Conservation (phyloP, 2,797 vertebrate genomes). For the Halcyon leucocephala region DNA sequence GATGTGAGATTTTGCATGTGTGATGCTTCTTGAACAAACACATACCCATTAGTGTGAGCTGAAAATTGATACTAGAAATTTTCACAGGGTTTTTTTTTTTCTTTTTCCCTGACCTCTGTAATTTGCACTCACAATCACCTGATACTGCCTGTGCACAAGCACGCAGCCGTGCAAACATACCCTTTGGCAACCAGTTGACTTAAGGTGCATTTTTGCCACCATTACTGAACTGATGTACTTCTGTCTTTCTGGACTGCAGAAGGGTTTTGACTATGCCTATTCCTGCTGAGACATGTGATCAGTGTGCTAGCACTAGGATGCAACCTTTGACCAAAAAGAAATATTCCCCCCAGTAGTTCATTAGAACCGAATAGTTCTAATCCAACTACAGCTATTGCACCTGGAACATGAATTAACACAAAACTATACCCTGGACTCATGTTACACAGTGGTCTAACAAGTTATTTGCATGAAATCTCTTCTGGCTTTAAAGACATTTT, state of each 20-base stretch:
- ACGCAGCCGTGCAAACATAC: background rate
- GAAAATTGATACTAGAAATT: background rate
- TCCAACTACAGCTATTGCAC: background rate
- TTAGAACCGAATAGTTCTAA: background rate
- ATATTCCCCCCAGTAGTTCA: background rate
- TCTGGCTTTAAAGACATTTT: background rate
- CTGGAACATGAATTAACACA: background rate
- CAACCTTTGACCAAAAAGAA: background rate
- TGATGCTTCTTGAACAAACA: background rate
- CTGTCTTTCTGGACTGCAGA: background rate
- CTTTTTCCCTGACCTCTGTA: background rate
- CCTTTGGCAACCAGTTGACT: background rate
- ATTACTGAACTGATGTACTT: background rate
- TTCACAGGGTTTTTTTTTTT: accelerated
- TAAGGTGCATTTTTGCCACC: accelerated
- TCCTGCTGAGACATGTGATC: background rate
- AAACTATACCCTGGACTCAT: background rate
- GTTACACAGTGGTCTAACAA: background rate
- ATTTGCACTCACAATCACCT: background rate
- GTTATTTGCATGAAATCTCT: background rate
- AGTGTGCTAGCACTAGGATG: background rate
- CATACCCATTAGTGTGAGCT: background rate
- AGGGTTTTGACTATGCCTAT: background rate
- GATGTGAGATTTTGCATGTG: background rate
- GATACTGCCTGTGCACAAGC: background rate